Evolutionary conservation across 2,113 vertebrate genomes (phyloP), one percentile per base, ranked within the genome.

Genomic region (Gallinago undulata): DNA sequence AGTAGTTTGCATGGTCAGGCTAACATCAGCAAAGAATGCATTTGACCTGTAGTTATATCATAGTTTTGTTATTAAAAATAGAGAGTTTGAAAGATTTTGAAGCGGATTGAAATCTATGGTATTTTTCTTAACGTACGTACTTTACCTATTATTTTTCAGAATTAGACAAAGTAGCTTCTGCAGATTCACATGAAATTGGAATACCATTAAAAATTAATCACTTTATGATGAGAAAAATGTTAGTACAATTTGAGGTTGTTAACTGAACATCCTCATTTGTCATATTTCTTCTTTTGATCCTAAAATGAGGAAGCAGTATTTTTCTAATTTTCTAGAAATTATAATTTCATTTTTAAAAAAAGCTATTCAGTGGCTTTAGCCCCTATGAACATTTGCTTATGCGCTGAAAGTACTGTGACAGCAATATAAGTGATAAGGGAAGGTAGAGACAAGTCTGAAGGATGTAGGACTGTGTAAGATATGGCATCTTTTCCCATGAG

Each of bases 401-500:
- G 73, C 41, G 35, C 70, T 94, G 76, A 45, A 96, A 95, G 74
- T 56, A 47, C 19, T 73, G 62, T 94, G 97, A 96, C 94, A 95
- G 91, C 76, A 64, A 7, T 87, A 27, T 93, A 96, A 97, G 94
- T 95, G 94, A 94, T 96, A 95, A 92, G 87, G 79, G 74, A 91
- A 94, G 69, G 92, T 84, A 88, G 90, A 94, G 94, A 94, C 91
- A 95, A 95, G 70, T 64, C 94, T 97, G 94, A 95, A 96, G 88
- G 95, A 94, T 95, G 91, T 84, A 91, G 94, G 78, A 77, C 81
- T 91, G 69, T 89, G 92, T 97, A 87, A 95, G 87, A 94, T 93
- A 91, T 94, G 96, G 89, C 94, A 86, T 96, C 92, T 97, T 97
- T 96, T 96, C 96, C 97, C 93, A 82, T 70, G 83, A 93, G 91